A percentile compares a stretch with the other conserved stretches of the same genome.
phyloP scores from a whole-genome alignment of 2,888 invertebrate species.

The Criorhina ranunculi region DNA sequence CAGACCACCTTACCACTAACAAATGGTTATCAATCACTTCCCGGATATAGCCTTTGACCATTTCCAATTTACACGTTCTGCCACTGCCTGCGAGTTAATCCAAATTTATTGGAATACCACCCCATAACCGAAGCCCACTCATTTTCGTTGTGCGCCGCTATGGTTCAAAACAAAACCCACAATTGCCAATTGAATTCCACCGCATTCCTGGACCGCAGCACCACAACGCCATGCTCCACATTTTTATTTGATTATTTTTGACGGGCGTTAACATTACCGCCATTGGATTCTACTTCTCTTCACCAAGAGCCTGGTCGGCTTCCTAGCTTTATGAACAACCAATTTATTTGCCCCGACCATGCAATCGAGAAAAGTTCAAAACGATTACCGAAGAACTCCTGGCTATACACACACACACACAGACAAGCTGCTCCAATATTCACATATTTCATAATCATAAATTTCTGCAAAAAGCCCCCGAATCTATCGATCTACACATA shows the following conservation, averaged over 20 bases:
- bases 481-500: constrained; percentile 59
- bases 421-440: constrained; percentile 49
- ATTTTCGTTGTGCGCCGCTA: constrained; percentile 29
- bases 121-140: constrained; percentile 47
- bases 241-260: constrained; percentile 70
- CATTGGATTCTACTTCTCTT: constrained; percentile 32
- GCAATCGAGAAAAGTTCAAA: constrained; percentile 66
- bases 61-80: not conserved
- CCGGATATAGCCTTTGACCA: constrained; percentile 34
- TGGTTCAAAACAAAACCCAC: constrained; percentile 23
- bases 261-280: constrained; percentile 71
- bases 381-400: constrained; percentile 71
- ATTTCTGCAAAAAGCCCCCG: constrained; percentile 59
- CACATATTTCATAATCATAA: constrained; percentile 74
- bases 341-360: constrained; percentile 63
- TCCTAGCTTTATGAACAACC: constrained; percentile 31
- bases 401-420: constrained; percentile 30
- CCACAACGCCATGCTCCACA: constrained; percentile 17
- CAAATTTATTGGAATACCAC: constrained; percentile 48
- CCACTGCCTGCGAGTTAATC: constrained; percentile 27
- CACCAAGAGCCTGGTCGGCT: constrained; percentile 2
- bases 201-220: constrained; percentile 21
- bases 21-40: not conserved
- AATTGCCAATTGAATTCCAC: constrained; percentile 61
- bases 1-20: too few species aligned